Conservation (phyloP, 2,113 vertebrate genomes). For the Zingel zingel region DNA sequence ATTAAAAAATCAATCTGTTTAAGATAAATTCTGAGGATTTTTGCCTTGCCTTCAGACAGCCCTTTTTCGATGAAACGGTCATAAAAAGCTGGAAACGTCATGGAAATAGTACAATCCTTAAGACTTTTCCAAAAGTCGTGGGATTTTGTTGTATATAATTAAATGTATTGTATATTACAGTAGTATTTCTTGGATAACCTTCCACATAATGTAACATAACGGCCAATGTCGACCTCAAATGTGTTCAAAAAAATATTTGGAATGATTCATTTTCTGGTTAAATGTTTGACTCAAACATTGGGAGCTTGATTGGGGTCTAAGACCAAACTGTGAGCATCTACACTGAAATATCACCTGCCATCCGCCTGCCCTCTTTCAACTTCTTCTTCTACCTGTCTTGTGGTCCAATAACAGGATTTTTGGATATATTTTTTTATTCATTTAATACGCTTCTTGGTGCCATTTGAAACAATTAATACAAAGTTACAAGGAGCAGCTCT, state of each 20-base stretch:
- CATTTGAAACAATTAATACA: not conserved
- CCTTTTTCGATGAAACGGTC: no score
- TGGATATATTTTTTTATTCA: not conserved
- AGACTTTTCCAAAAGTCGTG: no score
- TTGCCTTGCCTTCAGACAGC: no score
- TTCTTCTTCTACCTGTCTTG: not conserved
- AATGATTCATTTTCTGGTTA: not conserved
- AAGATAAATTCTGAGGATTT: no score
- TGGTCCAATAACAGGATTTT: not conserved
- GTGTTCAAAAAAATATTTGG: not conserved
- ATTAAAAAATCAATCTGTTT: no score
- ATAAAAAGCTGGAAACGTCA: no score
- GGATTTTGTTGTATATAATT: no score
- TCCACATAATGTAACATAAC: no score
- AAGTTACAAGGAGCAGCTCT: not conserved
- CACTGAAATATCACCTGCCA: not conserved
- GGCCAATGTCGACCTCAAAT: not conserved
- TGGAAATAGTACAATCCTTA: no score
- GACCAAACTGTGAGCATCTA: not conserved
- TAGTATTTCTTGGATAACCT: no score
- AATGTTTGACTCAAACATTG: not conserved
- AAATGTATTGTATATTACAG: no score
- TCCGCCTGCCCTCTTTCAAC: not conserved
- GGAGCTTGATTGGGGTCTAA: not conserved
- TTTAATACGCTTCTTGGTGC: not conserved